Evolutionary conservation across 2,888 invertebrate species (phyloP).

Genomic region (Campoletis raptor): DNA sequence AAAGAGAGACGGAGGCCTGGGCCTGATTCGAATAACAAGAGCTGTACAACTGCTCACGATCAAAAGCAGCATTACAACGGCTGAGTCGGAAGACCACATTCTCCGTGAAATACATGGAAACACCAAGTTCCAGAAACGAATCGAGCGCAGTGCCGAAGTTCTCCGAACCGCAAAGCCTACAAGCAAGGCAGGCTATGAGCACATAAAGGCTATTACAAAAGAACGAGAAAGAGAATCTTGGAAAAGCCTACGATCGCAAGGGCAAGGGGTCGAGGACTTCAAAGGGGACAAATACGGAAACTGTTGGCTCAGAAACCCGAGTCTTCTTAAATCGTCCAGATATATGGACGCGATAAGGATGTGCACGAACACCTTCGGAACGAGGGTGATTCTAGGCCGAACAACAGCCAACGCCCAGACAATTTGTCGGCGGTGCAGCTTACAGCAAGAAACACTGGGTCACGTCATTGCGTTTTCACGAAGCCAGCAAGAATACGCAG

Average conservation of each 20-base stretch:
- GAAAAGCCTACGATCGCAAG: not conserved
- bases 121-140: not conserved
- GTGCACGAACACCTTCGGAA: conserved; percentile 1
- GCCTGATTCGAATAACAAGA: not conserved
- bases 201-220: not conserved
- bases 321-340: not conserved
- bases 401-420: not conserved
- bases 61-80: not conserved
- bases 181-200: not conserved
- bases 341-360: not conserved
- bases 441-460: not conserved
- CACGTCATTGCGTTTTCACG: not conserved
- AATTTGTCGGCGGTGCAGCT: not conserved
- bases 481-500: not conserved
- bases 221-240: not conserved
- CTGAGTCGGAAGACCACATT: not conserved
- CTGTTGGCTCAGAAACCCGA: not conserved
- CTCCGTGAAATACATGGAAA: not conserved
- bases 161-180: not conserved
- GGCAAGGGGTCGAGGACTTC: not conserved
- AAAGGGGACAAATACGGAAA: not conserved
- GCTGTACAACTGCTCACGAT: not conserved
- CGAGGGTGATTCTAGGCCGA: not conserved
- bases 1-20: not conserved
- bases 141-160: not conserved